Percentiles rank a stretch among this genome's conserved stretches.
phyloP scores from a whole-genome alignment of 2,113 vertebrate genomes.

The Ibidorhyncha struthersii region DNA sequence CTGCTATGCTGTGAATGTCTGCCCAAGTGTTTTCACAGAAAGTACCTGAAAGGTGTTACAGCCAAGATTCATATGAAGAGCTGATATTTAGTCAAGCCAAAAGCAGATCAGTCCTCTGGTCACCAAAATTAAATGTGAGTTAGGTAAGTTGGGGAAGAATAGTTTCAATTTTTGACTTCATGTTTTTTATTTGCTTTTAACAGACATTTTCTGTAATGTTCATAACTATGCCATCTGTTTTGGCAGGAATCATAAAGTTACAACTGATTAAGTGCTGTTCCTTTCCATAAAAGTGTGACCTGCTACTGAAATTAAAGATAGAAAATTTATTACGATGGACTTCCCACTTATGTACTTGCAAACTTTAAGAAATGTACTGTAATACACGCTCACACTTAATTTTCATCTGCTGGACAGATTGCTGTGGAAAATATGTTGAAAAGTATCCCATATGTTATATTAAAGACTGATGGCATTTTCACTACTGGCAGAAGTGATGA shows the following conservation, averaged over 20 bases:
- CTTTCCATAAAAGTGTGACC: background rate
- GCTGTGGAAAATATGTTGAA: background rate
- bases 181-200: background rate
- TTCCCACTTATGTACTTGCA: background rate
- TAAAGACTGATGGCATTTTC: conserved; percentile 20
- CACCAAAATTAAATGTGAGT: background rate
- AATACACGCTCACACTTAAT: background rate
- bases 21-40: background rate
- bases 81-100: background rate
- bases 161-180: background rate
- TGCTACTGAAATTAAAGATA: background rate
- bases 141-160: background rate
- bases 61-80: background rate
- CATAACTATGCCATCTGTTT: background rate
- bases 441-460: background rate
- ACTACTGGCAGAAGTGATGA: background rate
- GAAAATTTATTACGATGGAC: background rate
- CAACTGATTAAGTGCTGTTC: background rate
- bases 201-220: background rate
- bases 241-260: background rate
- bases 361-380: background rate
- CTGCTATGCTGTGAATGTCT: background rate
- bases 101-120: background rate
- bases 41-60: background rate
- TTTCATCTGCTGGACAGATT: background rate